Percentiles rank a stretch among this genome's conserved stretches.
Conservation (phyloP, 2,888 invertebrate species). For the Lutraria lutraria region DNA sequence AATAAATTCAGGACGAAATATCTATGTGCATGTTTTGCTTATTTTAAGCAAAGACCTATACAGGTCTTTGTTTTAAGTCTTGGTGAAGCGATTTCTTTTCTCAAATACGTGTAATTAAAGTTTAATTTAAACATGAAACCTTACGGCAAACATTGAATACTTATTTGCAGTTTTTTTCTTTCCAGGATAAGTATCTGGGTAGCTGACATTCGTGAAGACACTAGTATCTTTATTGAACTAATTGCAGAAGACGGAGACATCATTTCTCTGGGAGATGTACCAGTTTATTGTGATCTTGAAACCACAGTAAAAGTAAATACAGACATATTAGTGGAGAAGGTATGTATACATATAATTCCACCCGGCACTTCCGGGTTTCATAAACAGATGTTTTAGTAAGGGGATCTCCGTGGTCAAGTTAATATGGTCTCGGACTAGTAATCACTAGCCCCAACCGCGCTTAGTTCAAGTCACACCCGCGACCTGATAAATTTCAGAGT, state of each 20-base stretch:
- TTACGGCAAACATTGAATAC: too few species aligned
- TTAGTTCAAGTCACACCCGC: too few species aligned
- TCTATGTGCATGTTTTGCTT: too few species aligned
- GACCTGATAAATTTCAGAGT: too few species aligned
- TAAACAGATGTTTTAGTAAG: not conserved
- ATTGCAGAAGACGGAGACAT: slow-evolving; percentile 69
- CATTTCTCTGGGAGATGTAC: slow-evolving; percentile 64
- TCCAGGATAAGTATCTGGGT: slow-evolving; percentile 80
- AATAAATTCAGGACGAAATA: too few species aligned
- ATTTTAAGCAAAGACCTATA: too few species aligned
- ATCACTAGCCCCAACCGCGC: too few species aligned
- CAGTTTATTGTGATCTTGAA: slow-evolving; percentile 79
- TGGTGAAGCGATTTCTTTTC: too few species aligned
- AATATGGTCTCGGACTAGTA: too few species aligned
- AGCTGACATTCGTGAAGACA: slow-evolving; percentile 72
- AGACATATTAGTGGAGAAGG: slow-evolving; percentile 72
- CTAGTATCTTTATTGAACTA: slow-evolving; percentile 73
- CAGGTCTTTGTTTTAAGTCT: too few species aligned
- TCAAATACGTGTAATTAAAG: too few species aligned
- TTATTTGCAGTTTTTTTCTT: not conserved
- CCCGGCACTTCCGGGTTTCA: not conserved
- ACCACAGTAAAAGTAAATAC: slow-evolving; percentile 72
- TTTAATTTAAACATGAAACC: too few species aligned
- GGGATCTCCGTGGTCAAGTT: not conserved
- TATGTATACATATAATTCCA: slow-evolving; percentile 29